Evolutionary conservation across 2,113 vertebrate species (phyloP).

Genomic region (Gobius niger): DNA sequence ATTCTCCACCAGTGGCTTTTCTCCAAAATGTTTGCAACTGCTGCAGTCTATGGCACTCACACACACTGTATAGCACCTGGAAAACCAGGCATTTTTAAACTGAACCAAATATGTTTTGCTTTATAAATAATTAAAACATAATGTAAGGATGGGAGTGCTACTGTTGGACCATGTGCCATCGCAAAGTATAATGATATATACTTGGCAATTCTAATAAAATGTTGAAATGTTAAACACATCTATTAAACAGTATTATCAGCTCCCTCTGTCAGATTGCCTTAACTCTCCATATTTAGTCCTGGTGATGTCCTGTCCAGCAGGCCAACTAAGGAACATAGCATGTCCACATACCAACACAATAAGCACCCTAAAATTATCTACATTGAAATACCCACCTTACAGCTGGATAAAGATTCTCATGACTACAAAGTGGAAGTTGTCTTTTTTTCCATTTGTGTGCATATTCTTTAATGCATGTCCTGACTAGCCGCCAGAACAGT

Average conservation of each 20-base stretch:
- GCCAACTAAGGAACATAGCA: constrained; percentile 56
- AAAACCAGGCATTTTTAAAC: not conserved
- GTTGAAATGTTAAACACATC: constrained; percentile 15
- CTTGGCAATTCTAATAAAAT: too few species aligned
- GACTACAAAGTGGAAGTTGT: constrained; percentile 29
- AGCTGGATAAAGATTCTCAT: constrained; percentile 47
- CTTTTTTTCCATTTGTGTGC: constrained; percentile 23
- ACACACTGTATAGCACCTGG: not conserved
- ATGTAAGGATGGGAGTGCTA: constrained; percentile 3
- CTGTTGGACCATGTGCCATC: not conserved
- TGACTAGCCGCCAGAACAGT: constrained; percentile 22
- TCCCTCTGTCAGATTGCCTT: constrained; percentile 10
- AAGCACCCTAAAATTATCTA: constrained; percentile 17
- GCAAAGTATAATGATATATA: not conserved
- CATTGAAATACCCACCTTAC: constrained; percentile 37
- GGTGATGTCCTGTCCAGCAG: constrained; percentile 77
- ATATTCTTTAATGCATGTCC: constrained; percentile 21
- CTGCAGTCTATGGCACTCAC: not conserved
- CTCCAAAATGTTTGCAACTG: not conserved
- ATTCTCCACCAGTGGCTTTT: constrained; percentile 15
- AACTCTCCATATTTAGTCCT: constrained; percentile 30
- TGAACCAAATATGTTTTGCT: not conserved
- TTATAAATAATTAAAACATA: constrained; percentile 2
- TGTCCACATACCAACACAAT: constrained; percentile 4
- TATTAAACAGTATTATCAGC: not conserved